Evolutionary conservation across 2,113 vertebrate genomes (phyloP).

Genomic region (Nothocercus julius): DNA sequence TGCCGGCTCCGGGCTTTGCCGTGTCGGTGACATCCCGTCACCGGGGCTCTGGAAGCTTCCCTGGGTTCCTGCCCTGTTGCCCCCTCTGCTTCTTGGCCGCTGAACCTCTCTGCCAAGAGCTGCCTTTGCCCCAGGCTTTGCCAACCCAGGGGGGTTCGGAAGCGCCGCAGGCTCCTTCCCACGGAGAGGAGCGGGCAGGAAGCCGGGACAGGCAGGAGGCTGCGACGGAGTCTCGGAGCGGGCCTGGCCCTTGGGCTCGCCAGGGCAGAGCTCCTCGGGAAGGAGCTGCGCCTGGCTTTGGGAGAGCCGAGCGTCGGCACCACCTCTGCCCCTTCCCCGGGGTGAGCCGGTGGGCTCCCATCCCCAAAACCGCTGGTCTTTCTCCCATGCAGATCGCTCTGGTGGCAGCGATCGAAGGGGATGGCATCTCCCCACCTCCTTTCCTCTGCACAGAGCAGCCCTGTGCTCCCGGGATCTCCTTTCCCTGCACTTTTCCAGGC

Average conservation of each 20-base stretch:
- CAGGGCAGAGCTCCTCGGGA: neutral
- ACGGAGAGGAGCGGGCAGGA: too few relatives aligned
- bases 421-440: neutral
- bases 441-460: neutral
- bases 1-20: neutral
- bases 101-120: neutral
- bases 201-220: too few relatives aligned
- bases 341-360: neutral
- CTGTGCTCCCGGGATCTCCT: neutral
- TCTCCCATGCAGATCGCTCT: too few relatives aligned
- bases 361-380: neutral
- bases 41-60: neutral
- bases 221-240: too few relatives aligned
- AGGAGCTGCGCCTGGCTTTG: neutral
- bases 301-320: neutral
- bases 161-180: too few relatives aligned
- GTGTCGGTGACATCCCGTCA: neutral
- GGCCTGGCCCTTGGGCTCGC: neutral
- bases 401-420: neutral
- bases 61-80: accelerated
- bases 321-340: neutral
- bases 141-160: too few relatives aligned
- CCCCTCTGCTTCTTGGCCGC: neutral
- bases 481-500: neutral
- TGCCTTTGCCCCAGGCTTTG: too few relatives aligned